These are phyloP conservation scores for Luffia ferchaultella DNA, from an alignment of 2,888 invertebrate species.

Conservation along the genomic window DNA sequence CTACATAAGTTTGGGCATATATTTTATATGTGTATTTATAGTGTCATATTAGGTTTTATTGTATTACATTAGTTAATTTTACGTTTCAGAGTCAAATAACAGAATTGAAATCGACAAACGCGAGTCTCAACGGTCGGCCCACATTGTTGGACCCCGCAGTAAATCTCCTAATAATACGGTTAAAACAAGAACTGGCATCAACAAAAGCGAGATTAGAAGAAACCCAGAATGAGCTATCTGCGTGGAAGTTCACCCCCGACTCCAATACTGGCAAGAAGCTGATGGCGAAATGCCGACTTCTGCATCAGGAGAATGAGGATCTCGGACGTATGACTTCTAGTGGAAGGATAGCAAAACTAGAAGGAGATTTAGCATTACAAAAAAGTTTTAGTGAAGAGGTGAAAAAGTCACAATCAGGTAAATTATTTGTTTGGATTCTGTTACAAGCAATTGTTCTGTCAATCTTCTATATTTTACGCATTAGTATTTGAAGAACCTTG, in stretches of 20 bases:
- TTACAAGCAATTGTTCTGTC: too few relatives aligned
- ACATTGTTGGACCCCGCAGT: conserved; percentile 92
- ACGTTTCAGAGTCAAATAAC: conserved; percentile 85
- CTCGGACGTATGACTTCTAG: conserved; percentile 95
- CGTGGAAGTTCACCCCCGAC: conserved; percentile 99
- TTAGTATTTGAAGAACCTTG: too few relatives aligned
- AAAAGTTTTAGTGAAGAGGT: conserved; percentile 96
- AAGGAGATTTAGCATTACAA: conserved; percentile 93
- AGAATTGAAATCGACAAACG: conserved; percentile 90
- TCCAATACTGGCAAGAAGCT: conserved; percentile 97
- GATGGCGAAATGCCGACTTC: conserved; percentile 95
- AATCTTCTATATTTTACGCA: too few relatives aligned
- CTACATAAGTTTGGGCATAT: too few relatives aligned
- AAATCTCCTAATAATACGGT: conserved; percentile 89
- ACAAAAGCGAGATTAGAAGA: conserved; percentile 93
- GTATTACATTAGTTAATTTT: too few relatives aligned
- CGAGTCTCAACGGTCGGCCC: conserved; percentile 78
- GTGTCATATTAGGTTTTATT: too few relatives aligned
- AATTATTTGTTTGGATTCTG: too few relatives aligned
- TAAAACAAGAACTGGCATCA: conserved; percentile 89
- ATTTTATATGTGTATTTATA: too few relatives aligned
- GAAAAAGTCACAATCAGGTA: conserved; percentile 94
- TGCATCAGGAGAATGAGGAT: conserved; percentile 98
- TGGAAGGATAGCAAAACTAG: conserved; percentile 92
- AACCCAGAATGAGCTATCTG: conserved; percentile 96